Percentiles rank a stretch among this genome's conserved stretches.
Conservation (phyloP, 2,888 invertebrate species). For the Phaonia tiefii region DNA sequence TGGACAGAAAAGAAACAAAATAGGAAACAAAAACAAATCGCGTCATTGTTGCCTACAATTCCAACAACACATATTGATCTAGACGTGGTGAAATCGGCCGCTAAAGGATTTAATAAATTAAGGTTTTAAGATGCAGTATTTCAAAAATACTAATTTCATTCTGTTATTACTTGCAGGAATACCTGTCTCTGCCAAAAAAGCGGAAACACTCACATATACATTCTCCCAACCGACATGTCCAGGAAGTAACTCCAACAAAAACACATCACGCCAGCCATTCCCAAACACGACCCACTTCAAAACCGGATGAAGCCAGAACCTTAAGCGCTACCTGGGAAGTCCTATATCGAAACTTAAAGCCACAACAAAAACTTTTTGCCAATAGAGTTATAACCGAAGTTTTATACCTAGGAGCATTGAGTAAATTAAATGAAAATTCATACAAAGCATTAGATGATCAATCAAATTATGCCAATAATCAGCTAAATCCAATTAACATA, state of each 20-base stretch:
- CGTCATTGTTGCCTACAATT: too few relatives aligned
- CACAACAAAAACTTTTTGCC: not conserved
- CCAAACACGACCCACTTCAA: not conserved
- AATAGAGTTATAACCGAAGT: not conserved
- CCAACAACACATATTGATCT: too few relatives aligned
- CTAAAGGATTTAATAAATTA: too few relatives aligned
- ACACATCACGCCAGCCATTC: not conserved
- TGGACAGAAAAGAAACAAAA: too few relatives aligned
- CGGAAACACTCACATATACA: too few relatives aligned
- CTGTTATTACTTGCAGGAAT: not conserved
- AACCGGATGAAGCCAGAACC: not conserved
- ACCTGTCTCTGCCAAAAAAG: not conserved
- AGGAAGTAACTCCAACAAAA: not conserved
- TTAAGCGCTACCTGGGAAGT: not conserved
- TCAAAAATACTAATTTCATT: not conserved
- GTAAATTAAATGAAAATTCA: not conserved
- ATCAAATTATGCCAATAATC: not conserved
- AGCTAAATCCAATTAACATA: too few relatives aligned
- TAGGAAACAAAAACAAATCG: too few relatives aligned
- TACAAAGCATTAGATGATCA: not conserved
- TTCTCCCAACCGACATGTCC: not conserved
- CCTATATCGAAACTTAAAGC: not conserved
- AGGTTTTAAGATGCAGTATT: too few relatives aligned
- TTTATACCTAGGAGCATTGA: not conserved
- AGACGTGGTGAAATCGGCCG: too few relatives aligned